These are phyloP conservation scores for Stigmatopora argus DNA, from an alignment of 2,113 vertebrate species.

Conservation along the genomic window DNA sequence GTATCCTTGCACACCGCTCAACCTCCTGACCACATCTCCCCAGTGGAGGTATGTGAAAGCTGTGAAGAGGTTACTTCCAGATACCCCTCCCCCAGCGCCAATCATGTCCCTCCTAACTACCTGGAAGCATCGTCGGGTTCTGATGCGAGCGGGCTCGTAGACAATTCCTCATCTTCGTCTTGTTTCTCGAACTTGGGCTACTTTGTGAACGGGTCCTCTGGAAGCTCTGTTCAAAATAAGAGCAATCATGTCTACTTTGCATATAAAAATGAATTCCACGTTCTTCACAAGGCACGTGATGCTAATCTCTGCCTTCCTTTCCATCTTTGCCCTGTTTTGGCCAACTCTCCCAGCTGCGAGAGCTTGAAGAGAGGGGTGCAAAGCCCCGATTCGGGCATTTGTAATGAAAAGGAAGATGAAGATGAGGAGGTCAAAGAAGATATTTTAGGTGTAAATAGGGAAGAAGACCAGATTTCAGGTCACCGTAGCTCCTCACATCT, in stretches of 20 bases:
- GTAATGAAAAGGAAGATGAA: constrained; percentile 31
- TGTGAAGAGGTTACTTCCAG: constrained; percentile 4
- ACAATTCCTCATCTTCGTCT: constrained; percentile 41
- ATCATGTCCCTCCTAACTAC: neutral
- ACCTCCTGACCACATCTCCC: constrained; percentile 51
- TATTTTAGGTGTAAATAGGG: fast-evolving
- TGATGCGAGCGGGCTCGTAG: constrained; percentile 2
- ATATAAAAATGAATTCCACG: constrained; percentile 33
- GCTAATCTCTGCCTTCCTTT: constrained; percentile 4
- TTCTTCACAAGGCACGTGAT: neutral
- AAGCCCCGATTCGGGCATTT: constrained; percentile 64
- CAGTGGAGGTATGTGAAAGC: constrained; percentile 48
- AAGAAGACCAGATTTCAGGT: constrained; percentile 6
- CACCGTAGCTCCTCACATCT: constrained; percentile 17
- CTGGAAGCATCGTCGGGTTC: neutral
- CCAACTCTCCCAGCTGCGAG: constrained; percentile 33
- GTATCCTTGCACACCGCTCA: constrained; percentile 32
- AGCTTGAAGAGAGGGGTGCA: constrained; percentile 35
- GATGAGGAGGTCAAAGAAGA: constrained; percentile 19
- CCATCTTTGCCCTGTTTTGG: neutral
- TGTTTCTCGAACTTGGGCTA: constrained; percentile 69
- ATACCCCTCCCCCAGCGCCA: constrained; percentile 20
- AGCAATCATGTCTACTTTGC: constrained; percentile 53
- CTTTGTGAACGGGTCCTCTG: constrained; percentile 52
- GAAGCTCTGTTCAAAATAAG: constrained; percentile 21